Conservation (phyloP, 53 echinoderm and acorn worm genomes). For the Paracentrotus lividus region DNA sequence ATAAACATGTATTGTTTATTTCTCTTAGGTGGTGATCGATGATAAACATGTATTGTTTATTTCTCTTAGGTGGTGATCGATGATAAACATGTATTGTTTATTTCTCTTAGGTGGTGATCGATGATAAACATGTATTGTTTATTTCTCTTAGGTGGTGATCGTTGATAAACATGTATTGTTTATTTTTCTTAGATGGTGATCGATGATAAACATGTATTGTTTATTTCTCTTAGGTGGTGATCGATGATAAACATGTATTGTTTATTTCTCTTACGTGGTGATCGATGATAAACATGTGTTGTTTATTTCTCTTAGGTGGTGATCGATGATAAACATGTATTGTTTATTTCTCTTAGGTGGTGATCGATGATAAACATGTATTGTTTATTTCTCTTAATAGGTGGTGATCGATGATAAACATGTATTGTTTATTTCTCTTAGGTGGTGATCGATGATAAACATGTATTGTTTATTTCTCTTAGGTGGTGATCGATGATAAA, state of each 20-base stretch:
- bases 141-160: neutral
- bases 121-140: constrained; percentile 55
- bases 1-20: neutral
- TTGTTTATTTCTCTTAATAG: neutral
- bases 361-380: neutral
- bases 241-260: constrained; percentile 56
- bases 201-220: neutral
- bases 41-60: constrained; percentile 55
- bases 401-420: constrained; percentile 33
- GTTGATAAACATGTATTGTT: neutral
- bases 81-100: no score
- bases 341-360: constrained; percentile 27
- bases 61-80: no score
- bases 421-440: neutral
- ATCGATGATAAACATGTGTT: neutral
- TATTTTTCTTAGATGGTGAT: neutral
- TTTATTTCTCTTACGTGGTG: constrained; percentile 46
- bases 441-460: constrained; percentile 57
- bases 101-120: constrained; percentile 35
- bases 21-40: constrained; percentile 17
- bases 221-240: constrained; percentile 27
- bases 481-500: constrained; percentile 53
- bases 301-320: neutral
- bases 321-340: constrained; percentile 43
- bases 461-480: constrained; percentile 49